Percentiles rank a stretch among this genome's conserved stretches.
Evolutionary conservation across 2,797 vertebrate genomes (phyloP).

Genomic region (Numenius phaeopus): DNA sequence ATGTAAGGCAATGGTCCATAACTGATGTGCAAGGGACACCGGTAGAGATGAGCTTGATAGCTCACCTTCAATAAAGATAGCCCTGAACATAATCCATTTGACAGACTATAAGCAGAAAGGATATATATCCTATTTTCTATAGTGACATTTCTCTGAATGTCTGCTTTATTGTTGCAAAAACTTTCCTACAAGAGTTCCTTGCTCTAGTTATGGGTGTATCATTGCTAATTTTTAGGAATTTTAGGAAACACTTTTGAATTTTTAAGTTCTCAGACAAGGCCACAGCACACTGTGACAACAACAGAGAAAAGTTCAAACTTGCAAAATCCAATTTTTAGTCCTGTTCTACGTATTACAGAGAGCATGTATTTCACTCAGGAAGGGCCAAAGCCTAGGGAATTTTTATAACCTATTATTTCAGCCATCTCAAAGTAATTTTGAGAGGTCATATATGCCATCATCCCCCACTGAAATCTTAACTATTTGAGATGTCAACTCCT

Average conservation of each 20-base stretch:
- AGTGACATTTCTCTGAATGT: background rate
- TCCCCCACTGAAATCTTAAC: background rate
- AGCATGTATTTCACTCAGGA: background rate
- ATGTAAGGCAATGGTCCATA: background rate
- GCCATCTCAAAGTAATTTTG: background rate
- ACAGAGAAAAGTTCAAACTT: background rate
- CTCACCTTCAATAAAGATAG: background rate
- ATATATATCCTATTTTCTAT: background rate
- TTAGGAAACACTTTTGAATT: background rate
- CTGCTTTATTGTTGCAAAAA: background rate
- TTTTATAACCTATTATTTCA: background rate
- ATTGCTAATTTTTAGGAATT: background rate
- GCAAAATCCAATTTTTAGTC: background rate
- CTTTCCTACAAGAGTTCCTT: background rate
- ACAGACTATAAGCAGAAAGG: background rate
- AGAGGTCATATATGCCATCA: background rate
- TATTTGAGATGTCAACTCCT: background rate
- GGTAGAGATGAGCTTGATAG: background rate
- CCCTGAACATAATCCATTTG: background rate
- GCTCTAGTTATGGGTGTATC: background rate
- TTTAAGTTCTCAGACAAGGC: background rate
- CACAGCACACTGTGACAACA: background rate
- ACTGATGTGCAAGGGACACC: background rate
- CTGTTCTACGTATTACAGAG: background rate
- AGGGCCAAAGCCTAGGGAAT: background rate